Conservation (phyloP, 2,888 invertebrate species). For the Ormyrus nitidulus region DNA sequence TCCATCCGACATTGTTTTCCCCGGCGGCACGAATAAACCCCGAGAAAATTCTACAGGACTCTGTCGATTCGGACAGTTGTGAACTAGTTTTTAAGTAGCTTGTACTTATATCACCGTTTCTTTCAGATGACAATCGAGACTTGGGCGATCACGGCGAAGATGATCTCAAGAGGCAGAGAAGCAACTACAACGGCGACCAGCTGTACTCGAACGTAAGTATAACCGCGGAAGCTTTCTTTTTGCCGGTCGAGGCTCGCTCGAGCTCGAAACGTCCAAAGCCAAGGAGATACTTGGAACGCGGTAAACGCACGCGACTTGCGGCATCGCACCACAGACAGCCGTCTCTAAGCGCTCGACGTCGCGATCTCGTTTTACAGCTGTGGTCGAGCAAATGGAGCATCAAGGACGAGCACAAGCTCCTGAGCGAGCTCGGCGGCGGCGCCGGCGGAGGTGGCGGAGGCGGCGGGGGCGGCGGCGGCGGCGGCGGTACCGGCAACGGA, state of each 20-base stretch:
- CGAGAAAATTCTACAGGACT: no score
- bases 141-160: conserved; percentile 92
- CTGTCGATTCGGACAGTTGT: not conserved
- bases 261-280: no score
- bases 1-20: no score
- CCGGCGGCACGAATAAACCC: no score
- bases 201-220: conserved; percentile 90
- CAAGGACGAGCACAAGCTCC: conserved; percentile 92
- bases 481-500: conserved; percentile 73
- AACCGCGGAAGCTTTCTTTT: not conserved
- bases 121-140: conserved; percentile 90
- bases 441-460: conserved; percentile 75
- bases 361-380: conserved; percentile 77
- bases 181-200: conserved; percentile 92
- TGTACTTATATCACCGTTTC: conserved; percentile 56
- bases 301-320: no score
- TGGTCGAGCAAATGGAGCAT: conserved; percentile 94
- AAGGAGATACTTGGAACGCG: no score
- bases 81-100: not conserved
- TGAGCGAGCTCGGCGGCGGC: conserved; percentile 86
- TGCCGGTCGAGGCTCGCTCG: not conserved
- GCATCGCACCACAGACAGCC: not conserved
- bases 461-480: conserved; percentile 75
- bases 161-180: conserved; percentile 90
- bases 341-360: not conserved